Conservation (phyloP, 2,888 invertebrate genomes). For the Eristalis intricaria region DNA sequence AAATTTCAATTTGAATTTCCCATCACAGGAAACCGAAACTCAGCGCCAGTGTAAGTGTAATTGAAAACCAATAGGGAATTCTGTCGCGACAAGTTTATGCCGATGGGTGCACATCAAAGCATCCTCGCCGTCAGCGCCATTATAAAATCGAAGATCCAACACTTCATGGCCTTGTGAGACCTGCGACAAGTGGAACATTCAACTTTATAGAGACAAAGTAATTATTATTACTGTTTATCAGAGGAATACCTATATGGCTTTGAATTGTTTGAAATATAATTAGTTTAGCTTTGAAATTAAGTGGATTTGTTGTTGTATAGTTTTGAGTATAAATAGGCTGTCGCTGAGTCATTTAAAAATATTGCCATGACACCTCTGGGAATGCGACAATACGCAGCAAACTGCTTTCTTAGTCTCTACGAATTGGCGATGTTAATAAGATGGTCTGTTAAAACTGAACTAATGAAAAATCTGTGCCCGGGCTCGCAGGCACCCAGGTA, state of each 20-base stretch:
- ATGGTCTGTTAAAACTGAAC: too few species aligned
- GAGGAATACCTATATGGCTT: not conserved
- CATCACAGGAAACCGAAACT: not conserved
- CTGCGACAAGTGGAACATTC: not conserved
- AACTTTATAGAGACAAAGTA: not conserved
- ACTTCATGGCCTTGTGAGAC: not conserved
- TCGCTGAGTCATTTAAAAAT: too few species aligned
- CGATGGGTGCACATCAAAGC: not conserved
- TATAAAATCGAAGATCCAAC: not conserved
- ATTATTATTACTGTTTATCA: not conserved
- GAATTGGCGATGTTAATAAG: too few species aligned
- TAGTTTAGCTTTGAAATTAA: not conserved
- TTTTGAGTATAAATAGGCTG: not conserved
- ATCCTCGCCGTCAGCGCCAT: not conserved
- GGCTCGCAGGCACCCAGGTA: too few species aligned
- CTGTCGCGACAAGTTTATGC: not conserved
- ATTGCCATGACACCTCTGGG: too few species aligned
- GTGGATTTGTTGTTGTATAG: not conserved
- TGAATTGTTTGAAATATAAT: not conserved
- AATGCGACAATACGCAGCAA: too few species aligned
- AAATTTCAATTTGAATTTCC: not conserved
- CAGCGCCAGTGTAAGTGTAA: not conserved
- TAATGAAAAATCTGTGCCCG: too few species aligned
- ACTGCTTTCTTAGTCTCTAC: too few species aligned
- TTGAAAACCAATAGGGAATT: not conserved